Conservation (phyloP, 2,797 vertebrate species). For the Sebastes taczanowskii region DNA sequence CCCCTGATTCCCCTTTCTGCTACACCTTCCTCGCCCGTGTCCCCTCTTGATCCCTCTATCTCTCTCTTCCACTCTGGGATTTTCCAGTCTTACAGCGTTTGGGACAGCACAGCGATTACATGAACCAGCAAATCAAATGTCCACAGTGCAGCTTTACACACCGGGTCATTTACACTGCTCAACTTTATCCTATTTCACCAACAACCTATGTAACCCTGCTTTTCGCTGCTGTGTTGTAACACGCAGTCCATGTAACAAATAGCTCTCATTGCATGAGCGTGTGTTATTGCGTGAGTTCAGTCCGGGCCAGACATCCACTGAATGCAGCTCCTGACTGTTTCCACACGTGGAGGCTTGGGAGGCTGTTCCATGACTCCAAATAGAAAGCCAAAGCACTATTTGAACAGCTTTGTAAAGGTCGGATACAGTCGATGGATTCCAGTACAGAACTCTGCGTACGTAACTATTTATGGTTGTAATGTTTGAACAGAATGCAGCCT, state of each 20-base stretch:
- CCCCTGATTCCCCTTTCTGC: background rate
- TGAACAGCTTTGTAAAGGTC: conserved; percentile 63
- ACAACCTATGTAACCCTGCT: background rate
- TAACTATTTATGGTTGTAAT: conserved; percentile 2
- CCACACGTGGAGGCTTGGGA: conserved; percentile 35
- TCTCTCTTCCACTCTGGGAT: background rate
- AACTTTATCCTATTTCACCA: conserved; percentile 5
- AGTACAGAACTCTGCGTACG: conserved; percentile 7
- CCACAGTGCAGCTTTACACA: background rate
- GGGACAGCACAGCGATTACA: background rate
- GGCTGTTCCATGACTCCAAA: conserved; percentile 74
- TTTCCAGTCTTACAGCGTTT: conserved; percentile 15
- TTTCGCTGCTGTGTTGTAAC: conserved; percentile 19
- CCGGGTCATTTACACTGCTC: background rate
- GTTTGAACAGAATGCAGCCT: background rate
- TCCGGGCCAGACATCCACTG: conserved; percentile 53
- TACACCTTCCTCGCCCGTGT: background rate
- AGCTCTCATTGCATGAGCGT: conserved; percentile 19
- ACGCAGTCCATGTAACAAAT: background rate
- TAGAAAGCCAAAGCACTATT: conserved; percentile 62
- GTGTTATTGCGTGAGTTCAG: conserved; percentile 43
- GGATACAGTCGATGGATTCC: conserved; percentile 41
- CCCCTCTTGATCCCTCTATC: background rate
- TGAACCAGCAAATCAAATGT: conserved; percentile 1
- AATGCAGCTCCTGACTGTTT: conserved; percentile 59